These are phyloP conservation scores for Acromyrmex charruanus DNA, from an alignment of 1,140 invertebrate species.

Conservation along the genomic window DNA sequence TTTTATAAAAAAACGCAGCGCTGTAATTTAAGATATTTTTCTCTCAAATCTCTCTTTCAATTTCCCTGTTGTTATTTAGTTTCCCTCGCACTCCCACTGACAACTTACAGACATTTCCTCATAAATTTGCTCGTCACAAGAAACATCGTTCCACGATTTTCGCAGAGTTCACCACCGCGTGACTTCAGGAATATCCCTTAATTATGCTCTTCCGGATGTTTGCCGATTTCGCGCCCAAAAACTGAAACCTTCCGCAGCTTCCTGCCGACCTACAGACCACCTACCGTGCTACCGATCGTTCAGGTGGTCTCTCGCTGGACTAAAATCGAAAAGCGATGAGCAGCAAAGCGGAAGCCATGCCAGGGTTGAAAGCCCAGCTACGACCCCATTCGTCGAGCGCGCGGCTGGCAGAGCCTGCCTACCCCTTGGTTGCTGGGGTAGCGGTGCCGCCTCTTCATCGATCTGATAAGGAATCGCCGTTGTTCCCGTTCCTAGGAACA, in stretches of 20 bases:
- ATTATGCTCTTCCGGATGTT: background rate
- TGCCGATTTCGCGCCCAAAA: background rate
- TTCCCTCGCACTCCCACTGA: background rate
- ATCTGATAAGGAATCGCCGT: conserved; percentile 77
- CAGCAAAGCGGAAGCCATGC: conserved; percentile 70
- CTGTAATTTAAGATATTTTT: background rate
- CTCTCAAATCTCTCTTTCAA: background rate
- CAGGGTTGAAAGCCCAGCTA: conserved; percentile 67
- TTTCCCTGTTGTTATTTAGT: background rate
- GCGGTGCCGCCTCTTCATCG: conserved; percentile 83
- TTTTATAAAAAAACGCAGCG: background rate
- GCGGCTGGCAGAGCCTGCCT: conserved; percentile 63
- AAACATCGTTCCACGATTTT: background rate
- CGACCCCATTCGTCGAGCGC: conserved; percentile 77
- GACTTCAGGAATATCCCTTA: background rate
- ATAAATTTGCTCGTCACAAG: background rate
- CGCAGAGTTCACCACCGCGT: background rate
- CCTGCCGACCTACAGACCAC: conserved; percentile 24
- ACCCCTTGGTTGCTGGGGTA: conserved; percentile 78
- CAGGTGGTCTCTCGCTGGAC: conserved; percentile 57
- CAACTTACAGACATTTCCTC: background rate
- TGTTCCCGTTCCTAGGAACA: conserved; percentile 45
- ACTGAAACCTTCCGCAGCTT: background rate
- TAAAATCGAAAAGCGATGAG: conserved; percentile 62
- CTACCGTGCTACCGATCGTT: conserved; percentile 56